phyloP scores from a whole-genome alignment of 1,140 invertebrate species.

The Rhagoletis zephyria region DNA sequence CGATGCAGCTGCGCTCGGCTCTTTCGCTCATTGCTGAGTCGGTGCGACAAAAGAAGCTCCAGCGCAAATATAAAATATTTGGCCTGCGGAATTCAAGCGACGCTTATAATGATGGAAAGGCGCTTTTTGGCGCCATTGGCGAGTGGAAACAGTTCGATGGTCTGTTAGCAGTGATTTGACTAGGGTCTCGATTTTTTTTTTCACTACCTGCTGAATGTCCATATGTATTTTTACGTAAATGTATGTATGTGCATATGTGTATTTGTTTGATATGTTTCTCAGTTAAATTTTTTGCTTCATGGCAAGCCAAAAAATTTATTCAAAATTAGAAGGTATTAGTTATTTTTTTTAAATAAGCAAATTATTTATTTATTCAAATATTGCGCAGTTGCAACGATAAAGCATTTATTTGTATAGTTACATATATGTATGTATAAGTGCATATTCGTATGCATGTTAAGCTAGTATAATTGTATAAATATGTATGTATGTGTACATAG shows the following conservation, averaged over 20 bases:
- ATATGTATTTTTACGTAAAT: too few species aligned
- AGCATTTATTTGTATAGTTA: not conserved
- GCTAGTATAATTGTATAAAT: not conserved
- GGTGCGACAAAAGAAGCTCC: slow-evolving; percentile 60
- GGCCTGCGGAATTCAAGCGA: slow-evolving; percentile 58
- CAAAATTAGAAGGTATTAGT: slow-evolving; percentile 7
- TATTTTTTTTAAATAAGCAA: slow-evolving; percentile 13
- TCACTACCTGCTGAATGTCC: too few species aligned
- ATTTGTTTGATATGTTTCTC: too few species aligned
- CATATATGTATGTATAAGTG: slow-evolving; percentile 1
- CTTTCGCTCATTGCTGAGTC: slow-evolving; percentile 66
- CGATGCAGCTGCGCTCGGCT: slow-evolving; percentile 60
- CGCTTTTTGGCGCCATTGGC: slow-evolving; percentile 59
- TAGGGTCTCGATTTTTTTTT: not conserved
- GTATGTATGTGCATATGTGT: too few species aligned
- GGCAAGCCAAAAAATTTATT: not conserved
- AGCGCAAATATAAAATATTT: slow-evolving; percentile 59
- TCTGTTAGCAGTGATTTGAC: not conserved
- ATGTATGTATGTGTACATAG: not conserved
- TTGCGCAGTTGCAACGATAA: slow-evolving; percentile 26
- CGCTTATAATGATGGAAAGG: slow-evolving; percentile 48
- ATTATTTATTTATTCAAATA: slow-evolving; percentile 21
- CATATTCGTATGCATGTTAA: not conserved
- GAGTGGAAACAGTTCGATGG: slow-evolving; percentile 60
- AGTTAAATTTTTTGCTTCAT: not conserved